These are phyloP conservation scores for Taphrorychus bicolor DNA, from an alignment of 2,888 invertebrate genomes.

Conservation along the genomic window DNA sequence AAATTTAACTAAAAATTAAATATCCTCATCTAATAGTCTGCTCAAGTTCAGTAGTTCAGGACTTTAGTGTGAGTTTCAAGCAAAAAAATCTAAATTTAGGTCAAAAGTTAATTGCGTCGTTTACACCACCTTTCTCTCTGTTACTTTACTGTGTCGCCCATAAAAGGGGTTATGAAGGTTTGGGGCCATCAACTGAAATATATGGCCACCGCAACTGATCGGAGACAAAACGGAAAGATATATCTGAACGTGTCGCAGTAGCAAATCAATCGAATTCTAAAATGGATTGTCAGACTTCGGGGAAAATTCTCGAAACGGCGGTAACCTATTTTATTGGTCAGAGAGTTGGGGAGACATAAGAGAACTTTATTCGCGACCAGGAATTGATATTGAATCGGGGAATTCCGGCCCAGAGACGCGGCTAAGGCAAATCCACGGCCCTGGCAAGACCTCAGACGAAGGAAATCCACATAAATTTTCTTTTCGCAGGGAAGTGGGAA, in stretches of 20 bases:
- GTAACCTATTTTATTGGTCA: neutral
- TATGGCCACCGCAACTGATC: neutral
- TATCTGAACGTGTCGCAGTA: neutral
- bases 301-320: neutral
- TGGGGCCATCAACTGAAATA: neutral
- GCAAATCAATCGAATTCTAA: neutral
- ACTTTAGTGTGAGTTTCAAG: no score
- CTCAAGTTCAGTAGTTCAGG: no score
- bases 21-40: no score
- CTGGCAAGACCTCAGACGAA: neutral
- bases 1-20: no score
- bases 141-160: no score
- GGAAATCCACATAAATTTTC: conserved; percentile 16
- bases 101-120: no score
- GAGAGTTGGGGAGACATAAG: neutral
- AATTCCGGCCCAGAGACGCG: neutral
- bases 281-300: no score
- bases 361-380: neutral
- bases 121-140: no score
- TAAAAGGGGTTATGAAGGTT: neutral
- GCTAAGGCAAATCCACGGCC: neutral
- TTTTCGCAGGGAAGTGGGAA: conserved; percentile 9
- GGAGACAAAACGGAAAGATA: neutral
- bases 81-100: no score
- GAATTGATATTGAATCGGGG: neutral